Percentiles rank a stretch among this genome's conserved stretches.
These are phyloP conservation scores for Hippoglossus stenolepis DNA, from an alignment of 2,113 vertebrate genomes.

Conservation along the genomic window DNA sequence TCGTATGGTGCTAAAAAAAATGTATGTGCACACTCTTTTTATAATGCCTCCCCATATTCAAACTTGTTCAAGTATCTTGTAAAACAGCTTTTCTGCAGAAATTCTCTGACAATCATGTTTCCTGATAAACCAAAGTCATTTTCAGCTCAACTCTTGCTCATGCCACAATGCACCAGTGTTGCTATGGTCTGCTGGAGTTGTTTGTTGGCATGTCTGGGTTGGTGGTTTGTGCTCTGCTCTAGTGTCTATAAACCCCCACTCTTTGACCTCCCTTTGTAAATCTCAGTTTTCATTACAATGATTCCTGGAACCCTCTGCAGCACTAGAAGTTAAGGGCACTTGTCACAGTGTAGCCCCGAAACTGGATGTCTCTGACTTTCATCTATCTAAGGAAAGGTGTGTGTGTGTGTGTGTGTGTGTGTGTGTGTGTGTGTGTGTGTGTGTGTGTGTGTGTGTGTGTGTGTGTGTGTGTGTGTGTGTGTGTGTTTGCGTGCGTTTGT, in stretches of 20 bases:
- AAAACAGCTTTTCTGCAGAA: background rate
- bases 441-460: background rate
- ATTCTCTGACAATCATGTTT: slow-evolving; percentile 1
- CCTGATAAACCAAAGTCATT: slow-evolving; percentile 29
- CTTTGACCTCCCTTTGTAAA: background rate
- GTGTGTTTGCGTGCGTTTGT: background rate
- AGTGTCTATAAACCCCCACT: background rate
- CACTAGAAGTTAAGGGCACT: slow-evolving; percentile 16
- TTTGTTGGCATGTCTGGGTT: background rate
- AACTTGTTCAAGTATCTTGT: slow-evolving; percentile 7
- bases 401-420: background rate
- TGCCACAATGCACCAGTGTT: background rate
- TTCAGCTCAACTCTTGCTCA: background rate
- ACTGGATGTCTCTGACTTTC: background rate
- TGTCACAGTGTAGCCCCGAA: slow-evolving; percentile 9
- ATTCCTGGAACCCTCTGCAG: slow-evolving; percentile 3
- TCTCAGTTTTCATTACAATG: background rate
- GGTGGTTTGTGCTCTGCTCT: slow-evolving; percentile 4
- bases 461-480: too few species aligned
- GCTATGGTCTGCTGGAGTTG: background rate
- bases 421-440: background rate
- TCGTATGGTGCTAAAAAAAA: slow-evolving; percentile 66
- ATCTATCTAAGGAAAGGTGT: too few species aligned
- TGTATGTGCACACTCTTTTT: slow-evolving; percentile 11
- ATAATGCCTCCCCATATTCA: background rate